phyloP scores from a whole-genome alignment of 2,113 vertebrate species.

The Ictidomys tridecemlineatus region DNA sequence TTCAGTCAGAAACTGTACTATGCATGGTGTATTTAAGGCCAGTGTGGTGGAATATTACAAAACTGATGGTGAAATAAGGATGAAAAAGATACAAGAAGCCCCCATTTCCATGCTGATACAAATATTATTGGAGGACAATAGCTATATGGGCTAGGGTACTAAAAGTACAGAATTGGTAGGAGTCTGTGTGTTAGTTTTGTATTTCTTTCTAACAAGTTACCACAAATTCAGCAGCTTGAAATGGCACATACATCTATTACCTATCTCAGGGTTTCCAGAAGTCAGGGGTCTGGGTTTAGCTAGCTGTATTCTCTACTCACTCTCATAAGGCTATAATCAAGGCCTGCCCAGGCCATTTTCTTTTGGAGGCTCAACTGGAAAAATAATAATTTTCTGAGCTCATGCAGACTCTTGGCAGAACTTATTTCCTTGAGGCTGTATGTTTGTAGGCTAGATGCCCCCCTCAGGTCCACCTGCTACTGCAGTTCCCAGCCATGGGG shows the following conservation, averaged over 20 bases:
- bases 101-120: neutral
- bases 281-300: neutral
- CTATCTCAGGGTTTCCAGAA: neutral
- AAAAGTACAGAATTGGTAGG: neutral
- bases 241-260: neutral
- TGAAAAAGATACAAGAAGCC: neutral
- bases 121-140: neutral
- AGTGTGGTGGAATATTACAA: neutral
- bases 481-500: neutral
- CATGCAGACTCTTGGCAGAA: neutral
- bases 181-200: neutral
- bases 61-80: neutral
- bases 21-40: neutral
- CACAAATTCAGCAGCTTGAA: slow-evolving; percentile 14
- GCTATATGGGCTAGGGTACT: neutral
- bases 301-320: slow-evolving; percentile 33
- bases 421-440: neutral
- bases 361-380: slow-evolving; percentile 20
- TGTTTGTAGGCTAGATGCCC: neutral
- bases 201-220: slow-evolving; percentile 15
- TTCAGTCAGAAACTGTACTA: neutral
- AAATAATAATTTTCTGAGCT: neutral
- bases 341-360: neutral
- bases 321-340: neutral
- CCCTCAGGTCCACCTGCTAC: neutral